A percentile compares a stretch with the other conserved stretches of the same genome.
phyloP scores from a whole-genome alignment of 2,888 invertebrate genomes.

The Hyles lineata region DNA sequence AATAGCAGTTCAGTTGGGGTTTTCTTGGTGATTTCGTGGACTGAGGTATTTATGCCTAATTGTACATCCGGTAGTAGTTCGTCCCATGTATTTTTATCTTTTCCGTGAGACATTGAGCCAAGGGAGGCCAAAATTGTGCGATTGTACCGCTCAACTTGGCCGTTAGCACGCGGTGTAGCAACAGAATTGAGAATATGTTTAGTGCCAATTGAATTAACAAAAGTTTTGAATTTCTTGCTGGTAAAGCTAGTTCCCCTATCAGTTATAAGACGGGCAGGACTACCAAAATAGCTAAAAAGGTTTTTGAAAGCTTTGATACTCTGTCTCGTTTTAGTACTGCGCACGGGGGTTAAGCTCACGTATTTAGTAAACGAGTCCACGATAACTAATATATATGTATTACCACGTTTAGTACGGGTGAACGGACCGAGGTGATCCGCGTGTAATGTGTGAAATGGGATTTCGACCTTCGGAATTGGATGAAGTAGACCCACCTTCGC shows the following conservation, averaged over 20 bases:
- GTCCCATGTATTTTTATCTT: background rate
- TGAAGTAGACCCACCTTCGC: constrained; percentile 5
- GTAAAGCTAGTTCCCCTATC: background rate
- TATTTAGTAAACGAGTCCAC: constrained; percentile 39
- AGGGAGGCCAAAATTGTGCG: constrained; percentile 21
- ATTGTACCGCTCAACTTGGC: constrained; percentile 35
- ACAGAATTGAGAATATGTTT: background rate
- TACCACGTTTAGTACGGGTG: constrained; percentile 29
- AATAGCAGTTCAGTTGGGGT: constrained; percentile 1
- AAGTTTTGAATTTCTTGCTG: background rate
- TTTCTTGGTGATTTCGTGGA: background rate
- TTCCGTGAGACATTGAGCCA: background rate
- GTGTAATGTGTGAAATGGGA: constrained; percentile 30
- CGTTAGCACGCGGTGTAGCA: constrained; percentile 31
- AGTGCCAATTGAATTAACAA: background rate
- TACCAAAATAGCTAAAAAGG: background rate
- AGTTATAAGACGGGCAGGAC: background rate
- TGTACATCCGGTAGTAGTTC: background rate
- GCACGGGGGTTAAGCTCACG: constrained; percentile 33
- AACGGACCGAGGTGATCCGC: constrained; percentile 33
- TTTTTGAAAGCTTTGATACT: constrained; percentile 27
- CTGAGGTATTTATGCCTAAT: background rate
- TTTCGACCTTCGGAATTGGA: constrained; percentile 28
- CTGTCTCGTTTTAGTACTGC: constrained; percentile 33
- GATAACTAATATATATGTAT: constrained; percentile 33